Evolutionary conservation across 2,113 vertebrate genomes (phyloP).

Genomic region (Brienomyrus brachyistius): DNA sequence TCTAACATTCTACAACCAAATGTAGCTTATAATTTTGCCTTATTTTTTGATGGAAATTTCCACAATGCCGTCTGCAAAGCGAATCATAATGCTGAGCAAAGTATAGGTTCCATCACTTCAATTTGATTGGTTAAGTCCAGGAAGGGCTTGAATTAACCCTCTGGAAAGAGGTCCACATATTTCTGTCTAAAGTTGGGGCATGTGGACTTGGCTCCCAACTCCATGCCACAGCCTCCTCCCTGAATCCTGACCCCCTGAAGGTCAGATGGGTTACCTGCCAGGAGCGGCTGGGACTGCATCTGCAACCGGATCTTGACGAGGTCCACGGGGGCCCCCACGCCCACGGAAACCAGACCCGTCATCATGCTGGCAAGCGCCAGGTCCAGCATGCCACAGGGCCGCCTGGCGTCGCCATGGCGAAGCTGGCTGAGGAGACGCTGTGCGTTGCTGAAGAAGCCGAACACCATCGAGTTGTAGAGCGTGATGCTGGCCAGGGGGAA

Average conservation of each 20-base stretch:
- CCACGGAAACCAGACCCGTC: constrained; percentile 74
- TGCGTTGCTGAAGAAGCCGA: constrained; percentile 82
- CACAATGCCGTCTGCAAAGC: neutral
- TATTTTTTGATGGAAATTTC: neutral
- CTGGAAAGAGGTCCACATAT: neutral
- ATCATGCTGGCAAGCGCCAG: constrained; percentile 73
- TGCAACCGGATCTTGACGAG: constrained; percentile 93
- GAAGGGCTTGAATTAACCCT: neutral
- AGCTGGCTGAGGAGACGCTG: constrained; percentile 71
- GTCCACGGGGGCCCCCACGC: constrained; percentile 80
- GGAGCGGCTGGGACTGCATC: constrained; percentile 76
- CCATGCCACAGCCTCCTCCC: neutral
- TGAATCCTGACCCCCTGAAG: neutral
- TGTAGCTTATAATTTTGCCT: neutral
- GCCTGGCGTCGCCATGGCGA: constrained; percentile 46
- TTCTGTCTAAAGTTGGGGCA: neutral
- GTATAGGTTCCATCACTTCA: neutral
- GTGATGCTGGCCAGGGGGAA: constrained; percentile 86
- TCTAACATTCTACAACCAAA: neutral
- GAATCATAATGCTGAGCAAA: neutral
- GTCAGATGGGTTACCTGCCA: constrained; percentile 58
- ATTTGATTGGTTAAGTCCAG: neutral
- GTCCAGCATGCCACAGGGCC: constrained; percentile 54
- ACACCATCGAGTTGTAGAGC: constrained; percentile 83
- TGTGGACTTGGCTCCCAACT: neutral